Evolutionary conservation across 2,797 vertebrate genomes (phyloP), one percentile per base, ranked within the genome.

Genomic region (Anas bahamensis): DNA sequence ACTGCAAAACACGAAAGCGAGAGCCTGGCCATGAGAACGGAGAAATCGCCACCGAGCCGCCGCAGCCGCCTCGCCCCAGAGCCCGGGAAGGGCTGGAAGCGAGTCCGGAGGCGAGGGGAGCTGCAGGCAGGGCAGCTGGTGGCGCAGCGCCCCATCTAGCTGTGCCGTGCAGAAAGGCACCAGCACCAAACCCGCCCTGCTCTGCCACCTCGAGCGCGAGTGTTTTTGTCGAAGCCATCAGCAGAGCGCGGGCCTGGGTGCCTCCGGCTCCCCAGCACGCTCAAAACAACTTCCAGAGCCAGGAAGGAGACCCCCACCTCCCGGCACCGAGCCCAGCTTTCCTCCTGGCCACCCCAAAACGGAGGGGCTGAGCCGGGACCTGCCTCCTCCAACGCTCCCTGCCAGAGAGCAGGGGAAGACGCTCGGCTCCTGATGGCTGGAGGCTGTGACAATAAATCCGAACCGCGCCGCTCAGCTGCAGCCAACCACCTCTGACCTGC

Each of bases 1-100:
- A 99, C 99, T 99, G 97, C 55, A 97, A 97, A 88, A 95, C 65
- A 91, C 50, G 53, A 82, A 89, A 65, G 90, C 41, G 70, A 19
- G 82, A 88, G 56, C 69, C 79, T 35, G 57, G 83, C 59, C 42
- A 56, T 87, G 42, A 95, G 70, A 35, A 70, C 24, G 16, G 15
- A 52, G 9, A 16, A 28, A 52, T 52, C 17, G 26, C 37, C 26
- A 9, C 60, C 4, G 26, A 61, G 59, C 37, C 11, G 26, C 24
- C 8, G 17, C 26, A 17, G 52, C 52, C 28, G 5, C 52, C 52
- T 17, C 10, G 9, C 50, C 50, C 48, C 14, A 10, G 50, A 52
- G 50, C 52, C 52, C 10, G 52, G 52, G 10, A 55, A 55, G 52
- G 52, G 52, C 53, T 55, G 29, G 28, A 31, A 31, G 29, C 5